These are phyloP conservation scores for Propithecus perrieri DNA, from an alignment of 2,797 vertebrate genomes.

Conservation along the genomic window DNA sequence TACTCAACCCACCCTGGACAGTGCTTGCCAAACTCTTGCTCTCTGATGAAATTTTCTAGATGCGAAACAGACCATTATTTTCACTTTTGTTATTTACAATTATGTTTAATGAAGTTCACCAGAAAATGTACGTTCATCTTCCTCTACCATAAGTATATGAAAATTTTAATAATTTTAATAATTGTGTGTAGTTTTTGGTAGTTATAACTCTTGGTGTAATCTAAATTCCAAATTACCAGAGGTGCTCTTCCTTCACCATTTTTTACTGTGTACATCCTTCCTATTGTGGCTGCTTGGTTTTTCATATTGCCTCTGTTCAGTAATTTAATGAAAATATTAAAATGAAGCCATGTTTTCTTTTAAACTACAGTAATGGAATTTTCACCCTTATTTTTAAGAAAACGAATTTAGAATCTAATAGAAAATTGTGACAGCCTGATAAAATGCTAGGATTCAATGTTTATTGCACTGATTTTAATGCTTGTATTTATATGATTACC, in stretches of 20 bases:
- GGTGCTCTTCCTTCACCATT: neutral
- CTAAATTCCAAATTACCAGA: slow-evolving; percentile 24
- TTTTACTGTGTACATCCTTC: neutral
- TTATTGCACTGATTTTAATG: neutral
- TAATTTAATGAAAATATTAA: slow-evolving; percentile 33
- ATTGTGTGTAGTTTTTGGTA: neutral
- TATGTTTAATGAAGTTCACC: neutral
- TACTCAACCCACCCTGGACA: neutral
- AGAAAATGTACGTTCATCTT: neutral
- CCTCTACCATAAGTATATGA: neutral
- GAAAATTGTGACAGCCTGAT: neutral
- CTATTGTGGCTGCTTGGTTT: neutral
- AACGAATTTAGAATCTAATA: slow-evolving; percentile 17
- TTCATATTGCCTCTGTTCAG: neutral
- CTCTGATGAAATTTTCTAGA: neutral
- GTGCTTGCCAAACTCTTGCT: neutral
- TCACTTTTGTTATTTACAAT: slow-evolving; percentile 7
- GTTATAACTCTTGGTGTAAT: neutral
- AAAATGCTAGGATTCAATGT: neutral
- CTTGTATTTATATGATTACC: neutral
- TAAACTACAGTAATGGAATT: slow-evolving; percentile 20
- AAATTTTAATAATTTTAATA: neutral
- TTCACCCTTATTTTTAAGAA: slow-evolving; percentile 29
- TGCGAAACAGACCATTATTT: neutral
- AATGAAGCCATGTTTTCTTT: slow-evolving; percentile 37